Conservation (phyloP, 2,888 invertebrate genomes). For the Leuctra nigra region DNA sequence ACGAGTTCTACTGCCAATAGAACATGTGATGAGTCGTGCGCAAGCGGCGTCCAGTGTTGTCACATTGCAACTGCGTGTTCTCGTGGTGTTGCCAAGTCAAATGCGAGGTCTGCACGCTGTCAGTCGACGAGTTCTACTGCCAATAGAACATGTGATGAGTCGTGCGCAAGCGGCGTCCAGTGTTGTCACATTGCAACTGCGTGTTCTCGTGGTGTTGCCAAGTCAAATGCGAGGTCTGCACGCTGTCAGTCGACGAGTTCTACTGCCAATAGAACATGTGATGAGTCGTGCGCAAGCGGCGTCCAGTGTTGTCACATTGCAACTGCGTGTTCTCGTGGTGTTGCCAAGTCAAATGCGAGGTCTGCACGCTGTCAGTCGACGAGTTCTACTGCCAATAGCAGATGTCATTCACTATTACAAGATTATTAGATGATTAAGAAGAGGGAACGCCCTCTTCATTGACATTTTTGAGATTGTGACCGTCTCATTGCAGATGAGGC, state of each 20-base stretch:
- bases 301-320: slow-evolving; percentile 42
- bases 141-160: slow-evolving; percentile 43
- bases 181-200: slow-evolving; percentile 48
- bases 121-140: slow-evolving; percentile 43
- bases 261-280: slow-evolving; percentile 43
- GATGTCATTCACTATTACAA: no score
- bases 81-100: slow-evolving; percentile 53
- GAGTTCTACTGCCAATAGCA: slow-evolving; percentile 43
- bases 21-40: slow-evolving; percentile 42
- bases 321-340: slow-evolving; percentile 54
- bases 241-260: slow-evolving; percentile 41
- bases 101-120: slow-evolving; percentile 47
- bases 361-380: slow-evolving; percentile 43
- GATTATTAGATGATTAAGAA: no score
- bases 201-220: slow-evolving; percentile 53
- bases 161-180: slow-evolving; percentile 38
- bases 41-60: slow-evolving; percentile 38
- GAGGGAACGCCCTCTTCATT: no score
- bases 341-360: slow-evolving; percentile 50
- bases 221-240: slow-evolving; percentile 49
- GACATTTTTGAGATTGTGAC: no score
- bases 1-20: slow-evolving; percentile 42
- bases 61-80: slow-evolving; percentile 50
- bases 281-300: slow-evolving; percentile 40
- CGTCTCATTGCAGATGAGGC: no score